Conservation (phyloP, 2,888 invertebrate genomes). For the Lissonota sp. region DNA sequence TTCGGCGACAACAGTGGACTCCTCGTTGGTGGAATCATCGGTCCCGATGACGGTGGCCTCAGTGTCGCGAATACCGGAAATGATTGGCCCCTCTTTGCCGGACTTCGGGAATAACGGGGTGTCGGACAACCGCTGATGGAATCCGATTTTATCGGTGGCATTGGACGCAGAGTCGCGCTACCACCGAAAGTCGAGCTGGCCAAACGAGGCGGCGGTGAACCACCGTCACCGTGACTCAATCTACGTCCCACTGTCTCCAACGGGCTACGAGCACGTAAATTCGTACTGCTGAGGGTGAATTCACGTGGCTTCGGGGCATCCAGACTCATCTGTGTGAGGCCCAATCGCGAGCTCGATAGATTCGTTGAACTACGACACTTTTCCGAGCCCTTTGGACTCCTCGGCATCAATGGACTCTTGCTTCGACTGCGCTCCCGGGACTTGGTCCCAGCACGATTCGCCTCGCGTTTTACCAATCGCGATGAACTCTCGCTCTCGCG, state of each 20-base stretch:
- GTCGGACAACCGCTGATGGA: conserved; percentile 75
- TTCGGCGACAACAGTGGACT: conserved; percentile 80
- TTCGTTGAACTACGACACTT: conserved; percentile 81
- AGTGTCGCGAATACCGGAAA: conserved; percentile 82
- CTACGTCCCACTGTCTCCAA: conserved; percentile 81
- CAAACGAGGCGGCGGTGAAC: conserved; percentile 80
- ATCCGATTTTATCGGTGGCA: conserved; percentile 75
- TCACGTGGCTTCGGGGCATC: conserved; percentile 80
- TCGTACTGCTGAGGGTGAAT: conserved; percentile 81
- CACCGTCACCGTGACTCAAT: conserved; percentile 81
- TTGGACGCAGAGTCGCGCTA: conserved; percentile 77
- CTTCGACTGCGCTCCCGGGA: conserved; percentile 79
- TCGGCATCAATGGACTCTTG: conserved; percentile 80
- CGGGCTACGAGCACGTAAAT: conserved; percentile 80
- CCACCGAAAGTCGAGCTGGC: conserved; percentile 78
- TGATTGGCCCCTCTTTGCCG: conserved; percentile 81
- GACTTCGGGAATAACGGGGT: conserved; percentile 79
- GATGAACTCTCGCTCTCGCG: conserved; percentile 71
- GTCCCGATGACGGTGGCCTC: conserved; percentile 73
- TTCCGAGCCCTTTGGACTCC: conserved; percentile 79
- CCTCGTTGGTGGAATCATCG: conserved; percentile 69
- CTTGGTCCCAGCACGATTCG: conserved; percentile 55
- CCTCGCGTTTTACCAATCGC: conserved; percentile 70
- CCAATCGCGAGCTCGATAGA: conserved; percentile 78
- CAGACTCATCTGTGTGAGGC: conserved; percentile 76